Conservation (phyloP, 2,888 invertebrate species). For the Cheilosia scutellata region DNA sequence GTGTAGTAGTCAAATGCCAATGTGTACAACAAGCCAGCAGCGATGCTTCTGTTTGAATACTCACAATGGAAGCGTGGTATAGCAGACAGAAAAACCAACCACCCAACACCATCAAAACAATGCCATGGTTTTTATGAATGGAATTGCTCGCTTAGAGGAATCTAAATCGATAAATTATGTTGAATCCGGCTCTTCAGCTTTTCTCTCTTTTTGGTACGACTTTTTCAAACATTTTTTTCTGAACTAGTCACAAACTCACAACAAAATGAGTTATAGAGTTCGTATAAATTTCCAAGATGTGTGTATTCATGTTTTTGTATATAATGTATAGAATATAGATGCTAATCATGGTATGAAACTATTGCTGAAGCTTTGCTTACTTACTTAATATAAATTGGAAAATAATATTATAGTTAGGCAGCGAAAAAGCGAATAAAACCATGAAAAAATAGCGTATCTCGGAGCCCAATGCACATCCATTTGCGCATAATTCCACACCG, state of each 20-base stretch:
- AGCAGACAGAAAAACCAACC: conserved; percentile 55
- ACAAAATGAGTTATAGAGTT: conserved; percentile 50
- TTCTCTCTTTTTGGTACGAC: conserved; percentile 44
- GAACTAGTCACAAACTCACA: conserved; percentile 42
- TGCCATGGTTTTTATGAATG: conserved; percentile 84
- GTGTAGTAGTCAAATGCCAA: conserved; percentile 27
- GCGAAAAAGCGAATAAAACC: neutral
- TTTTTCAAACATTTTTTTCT: conserved; percentile 57
- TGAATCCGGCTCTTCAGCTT: conserved; percentile 52
- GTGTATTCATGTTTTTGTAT: conserved; percentile 4
- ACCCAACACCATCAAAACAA: conserved; percentile 79
- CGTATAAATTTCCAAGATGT: conserved; percentile 25
- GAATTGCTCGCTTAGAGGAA: conserved; percentile 81
- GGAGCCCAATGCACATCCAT: conserved; percentile 1
- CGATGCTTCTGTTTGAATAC: conserved; percentile 35
- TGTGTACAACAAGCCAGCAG: conserved; percentile 24
- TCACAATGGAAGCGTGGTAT: conserved; percentile 33
- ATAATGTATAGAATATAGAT: conserved; percentile 9
- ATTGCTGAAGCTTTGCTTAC: neutral
- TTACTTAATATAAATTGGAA: neutral
- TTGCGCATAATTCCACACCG: conserved; percentile 18
- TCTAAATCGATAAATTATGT: conserved; percentile 83
- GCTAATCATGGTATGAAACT: neutral
- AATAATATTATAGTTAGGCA: neutral
- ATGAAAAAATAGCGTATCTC: neutral